Base-by-base conservation (phyloP, 2,797 vertebrate species). In the Sciurus carolinensis region DNA sequence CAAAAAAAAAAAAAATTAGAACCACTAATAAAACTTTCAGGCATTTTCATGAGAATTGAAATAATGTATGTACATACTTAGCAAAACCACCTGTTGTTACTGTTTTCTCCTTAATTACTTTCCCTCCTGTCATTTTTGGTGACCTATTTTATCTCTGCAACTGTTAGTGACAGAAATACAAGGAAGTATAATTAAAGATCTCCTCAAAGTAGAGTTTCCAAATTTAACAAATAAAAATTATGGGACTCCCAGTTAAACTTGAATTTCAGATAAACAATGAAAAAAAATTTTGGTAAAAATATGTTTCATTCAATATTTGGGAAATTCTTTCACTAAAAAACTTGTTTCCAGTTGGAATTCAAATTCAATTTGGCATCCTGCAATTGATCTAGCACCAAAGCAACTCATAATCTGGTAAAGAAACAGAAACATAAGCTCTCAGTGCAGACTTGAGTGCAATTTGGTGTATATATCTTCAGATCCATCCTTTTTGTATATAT, bases 161-260 rank as follows among this genome's bases (percentile, higher is more conserved):
- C 28, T 85, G 4, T 91, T 69, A 94, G 17, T 30, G 52, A 93
- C 44, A 85, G 57, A 14, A 94, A 14, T 75, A 33, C 39, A 92
- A 67, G 10, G 44, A 91, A 44, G 12, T 82, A 50, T 42, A 87
- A 36, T 73, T 84, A 36, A 90, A 75, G 54, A 33, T 87, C 75
- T 91, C 24, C 13, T 52, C 57, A 66, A 87, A 83, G 3, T 50
- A 90, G 22, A 86, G 54, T 72, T 91, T 75, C 36, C 20, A 85
- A 14, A 86, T 76, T 88, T 86, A 47, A 24, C 77, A 93, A 87
- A 54, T 84, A 79, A 92, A 10, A 95, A 94, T 66, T 77, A 54
- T 0, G 50, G 36, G 20, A 30, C 52, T 69, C 44, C 17, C 13
- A 80, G 50, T 87, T 93, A 85, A 94, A 90, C 50, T 66, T 94